phyloP scores from a whole-genome alignment of 2,888 invertebrate species.

The Ophion obscuratus region DNA sequence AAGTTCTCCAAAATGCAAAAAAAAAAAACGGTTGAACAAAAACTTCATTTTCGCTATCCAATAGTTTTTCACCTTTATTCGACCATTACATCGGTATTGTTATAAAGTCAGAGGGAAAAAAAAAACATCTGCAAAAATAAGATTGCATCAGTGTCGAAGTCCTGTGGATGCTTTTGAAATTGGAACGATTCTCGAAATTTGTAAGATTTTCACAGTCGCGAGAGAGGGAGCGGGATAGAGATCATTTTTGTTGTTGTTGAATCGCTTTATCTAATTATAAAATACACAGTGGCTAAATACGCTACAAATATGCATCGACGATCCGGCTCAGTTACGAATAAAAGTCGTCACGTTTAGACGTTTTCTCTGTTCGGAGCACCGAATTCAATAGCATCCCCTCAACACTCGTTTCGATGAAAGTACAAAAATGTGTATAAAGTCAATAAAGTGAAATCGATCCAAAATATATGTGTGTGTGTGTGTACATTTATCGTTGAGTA shows the following conservation, averaged over 20 bases:
- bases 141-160: conserved; percentile 29
- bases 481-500: conserved; percentile 39
- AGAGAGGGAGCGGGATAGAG: conserved; percentile 14
- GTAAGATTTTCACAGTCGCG: conserved; percentile 1
- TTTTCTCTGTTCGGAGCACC: conserved; percentile 24
- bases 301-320: conserved; percentile 26
- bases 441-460: conserved; percentile 57
- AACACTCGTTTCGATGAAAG: conserved; percentile 54
- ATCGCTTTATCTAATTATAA: conserved; percentile 25
- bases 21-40: conserved; percentile 31
- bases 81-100: conserved; percentile 46
- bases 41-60: conserved; percentile 51
- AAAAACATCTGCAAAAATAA: conserved; percentile 40
- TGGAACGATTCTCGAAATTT: conserved; percentile 39
- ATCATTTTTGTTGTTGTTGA: conserved; percentile 3
- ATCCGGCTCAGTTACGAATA: conserved; percentile 33
- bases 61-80: conserved; percentile 48
- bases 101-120: conserved; percentile 40
- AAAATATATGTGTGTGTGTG: conserved; percentile 37
- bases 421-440: conserved; percentile 66
- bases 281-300: conserved; percentile 34
- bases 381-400: conserved; percentile 28
- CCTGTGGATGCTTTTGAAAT: conserved; percentile 32
- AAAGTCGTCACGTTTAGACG: conserved; percentile 15
- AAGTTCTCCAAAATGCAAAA: background rate